Percentiles rank a stretch among this genome's conserved stretches.
These are phyloP conservation scores for Poeciliopsis paucimaculata DNA, from an alignment of 2,797 vertebrate species.

Conservation along the genomic window DNA sequence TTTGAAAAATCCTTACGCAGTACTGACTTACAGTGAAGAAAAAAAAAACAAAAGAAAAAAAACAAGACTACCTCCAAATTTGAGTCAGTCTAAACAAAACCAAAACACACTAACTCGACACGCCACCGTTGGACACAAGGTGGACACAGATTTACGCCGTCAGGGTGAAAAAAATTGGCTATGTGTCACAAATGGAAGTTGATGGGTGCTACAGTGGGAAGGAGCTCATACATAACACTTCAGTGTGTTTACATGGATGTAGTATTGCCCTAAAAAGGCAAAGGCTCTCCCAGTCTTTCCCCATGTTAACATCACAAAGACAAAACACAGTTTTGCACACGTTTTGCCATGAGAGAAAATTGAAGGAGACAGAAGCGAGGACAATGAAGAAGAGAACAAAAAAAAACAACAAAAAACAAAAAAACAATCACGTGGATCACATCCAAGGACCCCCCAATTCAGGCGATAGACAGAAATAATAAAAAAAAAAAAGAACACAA, in stretches of 20 bases:
- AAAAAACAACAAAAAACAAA: not conserved
- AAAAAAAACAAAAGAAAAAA: too few relatives aligned
- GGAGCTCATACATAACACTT: conserved; percentile 56
- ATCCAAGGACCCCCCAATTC: conserved; percentile 22
- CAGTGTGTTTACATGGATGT: conserved; percentile 39
- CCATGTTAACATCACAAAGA: conserved; percentile 66
- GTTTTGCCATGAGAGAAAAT: conserved; percentile 42
- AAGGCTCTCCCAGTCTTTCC: conserved; percentile 50
- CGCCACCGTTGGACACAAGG: conserved; percentile 6
- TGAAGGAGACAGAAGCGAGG: conserved; percentile 20
- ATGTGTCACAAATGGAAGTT: conserved; percentile 56
- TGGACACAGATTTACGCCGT: conserved; percentile 37
- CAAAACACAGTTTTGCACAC: conserved; percentile 42
- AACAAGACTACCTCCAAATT: conserved; percentile 4
- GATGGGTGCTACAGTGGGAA: conserved; percentile 45
- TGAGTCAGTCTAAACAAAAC: conserved; percentile 22
- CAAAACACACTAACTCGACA: conserved; percentile 8
- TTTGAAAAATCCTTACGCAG: not conserved
- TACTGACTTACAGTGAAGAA: not conserved
- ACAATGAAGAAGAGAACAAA: conserved; percentile 20
- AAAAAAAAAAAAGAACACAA: conserved; percentile 24
- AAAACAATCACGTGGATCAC: not conserved
- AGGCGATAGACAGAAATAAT: conserved; percentile 44
- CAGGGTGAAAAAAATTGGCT: conserved; percentile 45
- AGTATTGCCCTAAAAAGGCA: conserved; percentile 69